Evolutionary conservation across 2,888 invertebrate species (phyloP).

Genomic region (Scaptomyza reducta): DNA sequence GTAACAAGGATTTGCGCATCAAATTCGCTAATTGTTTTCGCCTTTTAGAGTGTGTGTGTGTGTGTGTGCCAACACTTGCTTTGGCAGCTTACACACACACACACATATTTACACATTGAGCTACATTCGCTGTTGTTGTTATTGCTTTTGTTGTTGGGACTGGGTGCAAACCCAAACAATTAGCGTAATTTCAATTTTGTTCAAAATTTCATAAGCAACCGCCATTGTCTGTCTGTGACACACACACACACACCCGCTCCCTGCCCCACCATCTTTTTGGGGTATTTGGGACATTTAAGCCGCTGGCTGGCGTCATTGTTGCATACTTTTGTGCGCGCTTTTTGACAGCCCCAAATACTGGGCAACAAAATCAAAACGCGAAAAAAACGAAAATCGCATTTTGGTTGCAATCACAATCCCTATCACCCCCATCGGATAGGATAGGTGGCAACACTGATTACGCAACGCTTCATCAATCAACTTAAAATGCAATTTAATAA

Average conservation of each 20-base stretch:
- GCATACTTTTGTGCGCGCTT: constrained; percentile 62
- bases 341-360: constrained; percentile 61
- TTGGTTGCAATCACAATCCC: background rate
- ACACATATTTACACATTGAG: constrained; percentile 4
- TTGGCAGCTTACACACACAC: constrained; percentile 22
- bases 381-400: constrained; percentile 7
- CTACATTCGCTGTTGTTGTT: constrained; percentile 15
- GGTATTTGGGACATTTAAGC: constrained; percentile 39
- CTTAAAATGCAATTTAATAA: constrained; percentile 37
- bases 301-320: constrained; percentile 19
- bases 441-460: constrained; percentile 35
- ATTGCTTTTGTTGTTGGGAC: constrained; percentile 9
- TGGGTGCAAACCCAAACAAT: constrained; percentile 74
- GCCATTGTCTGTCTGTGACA: constrained; percentile 23
- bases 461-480: constrained; percentile 44
- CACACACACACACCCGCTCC: too few species aligned
- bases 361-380: background rate
- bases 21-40: constrained; percentile 80
- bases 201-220: constrained; percentile 82
- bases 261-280: background rate
- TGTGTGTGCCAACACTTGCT: constrained; percentile 36
- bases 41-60: constrained; percentile 41
- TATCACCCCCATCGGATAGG: background rate
- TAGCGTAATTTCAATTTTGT: constrained; percentile 83
- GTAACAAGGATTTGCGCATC: constrained; percentile 74